phyloP scores from a whole-genome alignment of 2,888 invertebrate species.

The Mythimna lalbum region DNA sequence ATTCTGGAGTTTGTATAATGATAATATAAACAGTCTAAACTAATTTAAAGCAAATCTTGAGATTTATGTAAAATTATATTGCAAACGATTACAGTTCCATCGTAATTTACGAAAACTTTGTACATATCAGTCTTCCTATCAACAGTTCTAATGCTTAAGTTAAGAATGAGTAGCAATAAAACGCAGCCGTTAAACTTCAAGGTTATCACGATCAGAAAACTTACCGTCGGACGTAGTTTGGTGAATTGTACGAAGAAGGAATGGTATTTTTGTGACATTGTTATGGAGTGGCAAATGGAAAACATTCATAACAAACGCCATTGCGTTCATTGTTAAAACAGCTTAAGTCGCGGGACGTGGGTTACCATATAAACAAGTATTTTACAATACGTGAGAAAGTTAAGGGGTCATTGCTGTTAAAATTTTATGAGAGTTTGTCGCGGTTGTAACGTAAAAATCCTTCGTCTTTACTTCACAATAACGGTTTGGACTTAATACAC shows the following conservation, averaged over 20 bases:
- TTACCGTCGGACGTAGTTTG: conserved; percentile 46
- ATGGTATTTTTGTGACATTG: conserved; percentile 68
- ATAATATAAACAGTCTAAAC: neutral
- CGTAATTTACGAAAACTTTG: neutral
- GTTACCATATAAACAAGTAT: conserved; percentile 63
- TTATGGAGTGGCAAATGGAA: conserved; percentile 50
- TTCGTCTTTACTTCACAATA: conserved; percentile 41
- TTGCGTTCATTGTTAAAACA: conserved; percentile 65
- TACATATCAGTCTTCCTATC: conserved; percentile 7
- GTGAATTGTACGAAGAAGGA: conserved; percentile 63
- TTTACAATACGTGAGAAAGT: conserved; percentile 72
- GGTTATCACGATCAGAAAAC: conserved; percentile 64
- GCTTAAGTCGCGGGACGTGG: conserved; percentile 69
- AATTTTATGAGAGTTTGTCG: conserved; percentile 74
- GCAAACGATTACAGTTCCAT: conserved; percentile 1
- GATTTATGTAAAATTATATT: neutral
- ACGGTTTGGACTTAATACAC: conserved; percentile 30
- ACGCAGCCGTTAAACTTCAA: conserved; percentile 56
- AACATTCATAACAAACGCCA: conserved; percentile 55
- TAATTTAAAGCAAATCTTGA: neutral
- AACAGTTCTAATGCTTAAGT: conserved; percentile 16
- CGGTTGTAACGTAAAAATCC: conserved; percentile 50
- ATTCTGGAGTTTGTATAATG: no score
- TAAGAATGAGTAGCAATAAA: conserved; percentile 44
- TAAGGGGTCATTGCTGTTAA: conserved; percentile 71